Percentiles rank a stretch among this genome's conserved stretches.
These are phyloP conservation scores for Diarsia brunnea DNA, from an alignment of 2,888 invertebrate genomes.

Conservation along the genomic window DNA sequence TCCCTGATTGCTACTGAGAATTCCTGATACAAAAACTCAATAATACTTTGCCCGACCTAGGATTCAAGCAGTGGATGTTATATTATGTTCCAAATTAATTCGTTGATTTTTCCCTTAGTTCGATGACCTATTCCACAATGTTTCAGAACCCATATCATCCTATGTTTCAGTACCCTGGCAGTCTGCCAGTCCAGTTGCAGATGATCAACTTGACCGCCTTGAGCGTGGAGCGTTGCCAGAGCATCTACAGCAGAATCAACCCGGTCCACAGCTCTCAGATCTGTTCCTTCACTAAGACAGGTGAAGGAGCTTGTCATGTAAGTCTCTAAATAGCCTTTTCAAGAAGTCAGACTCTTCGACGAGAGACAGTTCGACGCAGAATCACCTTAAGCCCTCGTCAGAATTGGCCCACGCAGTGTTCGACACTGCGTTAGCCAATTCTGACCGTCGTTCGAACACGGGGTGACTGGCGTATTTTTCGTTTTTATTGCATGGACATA, in stretches of 20 bases:
- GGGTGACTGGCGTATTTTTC: no score
- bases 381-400: not conserved
- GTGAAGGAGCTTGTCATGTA: conserved; percentile 92
- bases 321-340: conserved; percentile 69
- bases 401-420: no score
- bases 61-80: no score
- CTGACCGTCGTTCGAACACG: not conserved
- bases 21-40: no score
- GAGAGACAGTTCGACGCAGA: not conserved
- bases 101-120: no score
- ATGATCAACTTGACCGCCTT: conserved; percentile 87
- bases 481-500: no score
- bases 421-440: no score
- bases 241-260: conserved; percentile 81
- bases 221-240: conserved; percentile 86
- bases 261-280: conserved; percentile 88
- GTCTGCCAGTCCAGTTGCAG: conserved; percentile 89
- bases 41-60: no score
- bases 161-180: conserved; percentile 88
- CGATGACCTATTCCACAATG: no score
- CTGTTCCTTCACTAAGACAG: conserved; percentile 90
- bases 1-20: no score
- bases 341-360: not conserved
- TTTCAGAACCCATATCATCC: not conserved
- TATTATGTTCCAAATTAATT: no score